Evolutionary conservation across 1,140 invertebrate species (phyloP).

Genomic region (Zaprionus tsacasi): DNA sequence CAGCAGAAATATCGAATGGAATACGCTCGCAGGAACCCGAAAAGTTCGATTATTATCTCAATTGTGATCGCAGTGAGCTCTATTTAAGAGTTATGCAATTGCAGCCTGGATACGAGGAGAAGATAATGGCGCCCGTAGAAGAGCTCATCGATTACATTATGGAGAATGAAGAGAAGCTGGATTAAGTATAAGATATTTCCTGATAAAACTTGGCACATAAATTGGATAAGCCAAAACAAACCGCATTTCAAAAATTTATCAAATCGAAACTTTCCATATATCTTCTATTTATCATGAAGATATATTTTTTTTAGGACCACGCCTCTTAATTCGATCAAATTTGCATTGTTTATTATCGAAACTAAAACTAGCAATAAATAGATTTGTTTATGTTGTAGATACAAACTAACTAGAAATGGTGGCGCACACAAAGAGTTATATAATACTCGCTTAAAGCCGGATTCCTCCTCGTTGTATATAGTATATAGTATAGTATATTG

Average conservation of each 20-base stretch:
- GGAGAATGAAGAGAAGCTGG: slow-evolving; percentile 3
- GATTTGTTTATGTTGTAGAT: slow-evolving; percentile 25
- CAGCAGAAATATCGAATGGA: slow-evolving; percentile 40
- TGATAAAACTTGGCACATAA: too few relatives aligned
- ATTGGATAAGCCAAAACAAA: too few relatives aligned
- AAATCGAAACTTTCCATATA: too few relatives aligned
- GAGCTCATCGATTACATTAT: slow-evolving; percentile 66
- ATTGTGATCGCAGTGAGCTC: slow-evolving; percentile 63
- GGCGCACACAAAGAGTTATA: slow-evolving; percentile 30
- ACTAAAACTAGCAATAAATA: slow-evolving; percentile 31
- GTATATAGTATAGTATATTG: slow-evolving; percentile 1
- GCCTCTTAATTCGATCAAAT: not conserved
- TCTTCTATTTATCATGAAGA: too few relatives aligned
- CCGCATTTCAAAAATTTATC: too few relatives aligned
- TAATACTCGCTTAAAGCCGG: slow-evolving; percentile 49
- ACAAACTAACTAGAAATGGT: slow-evolving; percentile 35
- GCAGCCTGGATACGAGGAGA: slow-evolving; percentile 62
- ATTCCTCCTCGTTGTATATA: slow-evolving; percentile 14
- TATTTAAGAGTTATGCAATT: slow-evolving; percentile 63
- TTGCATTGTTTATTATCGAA: slow-evolving; percentile 5
- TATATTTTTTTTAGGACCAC: too few relatives aligned
- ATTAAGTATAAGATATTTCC: too few relatives aligned
- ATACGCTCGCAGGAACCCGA: slow-evolving; percentile 59
- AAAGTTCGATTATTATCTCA: slow-evolving; percentile 74
- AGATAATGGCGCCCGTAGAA: slow-evolving; percentile 59